Percentiles rank a stretch among this genome's conserved stretches.
These are phyloP conservation scores for Menura novaehollandiae DNA, from an alignment of 2,113 vertebrate genomes.

Conservation along the genomic window DNA sequence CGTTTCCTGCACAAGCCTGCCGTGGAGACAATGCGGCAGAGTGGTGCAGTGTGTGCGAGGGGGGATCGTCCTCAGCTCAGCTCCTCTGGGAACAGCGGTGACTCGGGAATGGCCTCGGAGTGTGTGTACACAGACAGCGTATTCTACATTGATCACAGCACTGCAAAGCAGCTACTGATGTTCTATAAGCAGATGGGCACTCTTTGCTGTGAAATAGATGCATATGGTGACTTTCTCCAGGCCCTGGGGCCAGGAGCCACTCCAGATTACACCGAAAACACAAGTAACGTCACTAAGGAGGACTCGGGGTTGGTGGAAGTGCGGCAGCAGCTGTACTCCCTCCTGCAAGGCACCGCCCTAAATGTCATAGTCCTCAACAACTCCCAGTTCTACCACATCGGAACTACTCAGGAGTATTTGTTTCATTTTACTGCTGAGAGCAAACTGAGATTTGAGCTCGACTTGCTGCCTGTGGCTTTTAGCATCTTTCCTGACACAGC, in stretches of 20 bases:
- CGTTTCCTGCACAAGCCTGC: constrained; percentile 91
- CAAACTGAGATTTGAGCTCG: constrained; percentile 78
- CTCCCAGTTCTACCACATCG: constrained; percentile 93
- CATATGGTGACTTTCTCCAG: constrained; percentile 94
- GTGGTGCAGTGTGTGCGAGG: constrained; percentile 72
- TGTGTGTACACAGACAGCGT: constrained; percentile 92
- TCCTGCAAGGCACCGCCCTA: constrained; percentile 80
- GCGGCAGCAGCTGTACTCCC: constrained; percentile 79
- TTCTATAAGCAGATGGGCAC: constrained; percentile 76
- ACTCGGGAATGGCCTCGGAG: neutral
- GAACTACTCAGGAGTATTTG: constrained; percentile 87
- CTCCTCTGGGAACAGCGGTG: neutral
- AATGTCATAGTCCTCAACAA: constrained; percentile 88
- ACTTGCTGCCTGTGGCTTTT: constrained; percentile 76
- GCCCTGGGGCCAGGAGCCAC: constrained; percentile 83
- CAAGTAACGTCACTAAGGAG: constrained; percentile 67
- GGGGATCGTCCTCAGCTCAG: neutral
- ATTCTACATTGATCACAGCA: constrained; percentile 82
- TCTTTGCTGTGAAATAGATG: constrained; percentile 88
- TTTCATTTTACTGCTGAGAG: constrained; percentile 80
- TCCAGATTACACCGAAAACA: constrained; percentile 74
- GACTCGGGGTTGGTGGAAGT: constrained; percentile 66
- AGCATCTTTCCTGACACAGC: constrained; percentile 54
- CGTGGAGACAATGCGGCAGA: constrained; percentile 72
- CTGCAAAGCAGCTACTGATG: constrained; percentile 68